These are phyloP conservation scores for Gadopsis marmoratus DNA, from an alignment of 2,797 vertebrate genomes.

Conservation along the genomic window DNA sequence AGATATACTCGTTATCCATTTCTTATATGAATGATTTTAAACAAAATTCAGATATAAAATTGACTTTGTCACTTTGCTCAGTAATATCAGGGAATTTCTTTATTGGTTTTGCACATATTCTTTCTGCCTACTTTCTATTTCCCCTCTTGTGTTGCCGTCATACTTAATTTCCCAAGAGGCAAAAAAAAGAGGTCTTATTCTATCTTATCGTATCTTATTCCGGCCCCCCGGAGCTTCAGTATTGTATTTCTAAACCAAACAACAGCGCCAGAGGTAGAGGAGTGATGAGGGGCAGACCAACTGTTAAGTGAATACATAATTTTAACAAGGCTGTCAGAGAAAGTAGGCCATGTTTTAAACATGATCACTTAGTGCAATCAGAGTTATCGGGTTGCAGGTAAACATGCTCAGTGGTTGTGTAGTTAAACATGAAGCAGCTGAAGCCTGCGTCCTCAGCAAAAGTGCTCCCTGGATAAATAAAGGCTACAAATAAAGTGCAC, in stretches of 20 bases:
- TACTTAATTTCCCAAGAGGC: background rate
- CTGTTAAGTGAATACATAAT: background rate
- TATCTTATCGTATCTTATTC: background rate
- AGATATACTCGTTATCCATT: background rate
- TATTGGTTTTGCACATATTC: background rate
- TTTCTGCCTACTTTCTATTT: background rate
- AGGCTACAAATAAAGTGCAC: constrained; percentile 32
- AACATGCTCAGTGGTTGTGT: background rate
- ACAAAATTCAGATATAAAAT: background rate
- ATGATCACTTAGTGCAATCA: background rate
- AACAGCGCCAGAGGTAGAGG: background rate
- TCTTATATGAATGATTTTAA: background rate
- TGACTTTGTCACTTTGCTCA: background rate
- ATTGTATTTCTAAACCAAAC: background rate
- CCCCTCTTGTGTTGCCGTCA: background rate
- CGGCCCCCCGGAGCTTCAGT: background rate
- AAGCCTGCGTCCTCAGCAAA: constrained; percentile 43
- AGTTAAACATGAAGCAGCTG: constrained; percentile 13
- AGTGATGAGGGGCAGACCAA: background rate
- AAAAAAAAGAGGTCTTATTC: background rate
- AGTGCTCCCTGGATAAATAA: constrained; percentile 4
- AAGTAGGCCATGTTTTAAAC: background rate
- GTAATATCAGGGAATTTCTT: background rate
- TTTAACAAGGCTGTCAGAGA: background rate
- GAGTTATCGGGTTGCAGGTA: background rate